Evolutionary conservation across 1,140 invertebrate genomes (phyloP).

Genomic region (Drosophila pseudoobscura): DNA sequence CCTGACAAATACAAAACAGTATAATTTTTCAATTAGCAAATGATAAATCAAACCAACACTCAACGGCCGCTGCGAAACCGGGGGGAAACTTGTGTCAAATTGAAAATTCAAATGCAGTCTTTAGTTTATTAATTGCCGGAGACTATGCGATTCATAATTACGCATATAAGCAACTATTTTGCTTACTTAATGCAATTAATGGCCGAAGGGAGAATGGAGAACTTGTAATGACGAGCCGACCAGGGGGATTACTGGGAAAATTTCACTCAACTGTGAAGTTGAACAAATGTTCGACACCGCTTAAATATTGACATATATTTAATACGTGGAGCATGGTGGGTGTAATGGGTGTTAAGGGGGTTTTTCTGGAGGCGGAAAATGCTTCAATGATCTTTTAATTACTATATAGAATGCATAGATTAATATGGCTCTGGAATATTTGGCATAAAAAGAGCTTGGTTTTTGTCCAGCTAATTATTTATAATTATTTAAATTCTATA

Average conservation of each 20-base stretch:
- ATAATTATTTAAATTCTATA: too few relatives aligned
- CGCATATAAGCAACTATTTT: slow-evolving; percentile 62
- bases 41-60: slow-evolving; percentile 82
- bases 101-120: slow-evolving; percentile 72
- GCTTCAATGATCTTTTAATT: too few relatives aligned
- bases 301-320: slow-evolving; percentile 24
- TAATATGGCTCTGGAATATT: too few relatives aligned
- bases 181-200: slow-evolving; percentile 46
- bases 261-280: slow-evolving; percentile 1
- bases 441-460: too few relatives aligned
- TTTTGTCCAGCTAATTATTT: too few relatives aligned
- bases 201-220: slow-evolving; percentile 28
- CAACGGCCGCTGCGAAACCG: slow-evolving; percentile 24
- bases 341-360: too few relatives aligned
- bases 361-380: too few relatives aligned
- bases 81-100: slow-evolving; percentile 51
- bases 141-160: slow-evolving; percentile 61
- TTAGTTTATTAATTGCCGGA: slow-evolving; percentile 71
- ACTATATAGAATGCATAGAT: too few relatives aligned
- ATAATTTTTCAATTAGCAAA: slow-evolving; percentile 83
- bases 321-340: too few relatives aligned
- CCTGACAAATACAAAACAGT: slow-evolving; percentile 74
- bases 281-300: background rate
- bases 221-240: slow-evolving; percentile 16
- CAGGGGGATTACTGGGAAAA: slow-evolving; percentile 18